Evolutionary conservation across 2,797 vertebrate species (phyloP).

Genomic region (Epinephelus coioides): DNA sequence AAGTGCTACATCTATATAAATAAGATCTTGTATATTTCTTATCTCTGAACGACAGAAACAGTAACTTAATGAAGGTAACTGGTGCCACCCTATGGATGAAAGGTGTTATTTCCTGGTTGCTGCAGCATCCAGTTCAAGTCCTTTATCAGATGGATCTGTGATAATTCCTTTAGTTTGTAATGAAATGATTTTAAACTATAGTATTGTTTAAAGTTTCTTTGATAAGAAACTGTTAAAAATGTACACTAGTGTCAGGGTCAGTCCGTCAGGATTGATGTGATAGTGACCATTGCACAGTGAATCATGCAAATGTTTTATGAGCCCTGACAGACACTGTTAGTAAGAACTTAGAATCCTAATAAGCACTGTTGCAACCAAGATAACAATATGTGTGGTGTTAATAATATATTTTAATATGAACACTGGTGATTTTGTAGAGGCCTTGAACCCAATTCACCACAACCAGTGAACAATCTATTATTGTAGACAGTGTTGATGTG

Average conservation of each 20-base stretch:
- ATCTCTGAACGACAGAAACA: background rate
- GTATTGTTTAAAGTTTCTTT: background rate
- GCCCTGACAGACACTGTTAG: background rate
- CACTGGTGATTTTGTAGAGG: background rate
- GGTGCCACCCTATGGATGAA: conserved; percentile 56
- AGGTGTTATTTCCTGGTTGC: background rate
- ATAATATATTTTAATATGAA: background rate
- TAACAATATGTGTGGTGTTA: background rate
- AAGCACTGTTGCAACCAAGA: background rate
- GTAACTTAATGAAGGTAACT: background rate
- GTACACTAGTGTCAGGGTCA: background rate
- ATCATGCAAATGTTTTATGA: background rate
- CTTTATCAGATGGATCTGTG: background rate
- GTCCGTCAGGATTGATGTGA: background rate
- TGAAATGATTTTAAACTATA: background rate
- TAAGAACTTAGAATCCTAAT: background rate
- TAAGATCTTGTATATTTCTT: too few relatives aligned
- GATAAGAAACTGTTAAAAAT: background rate
- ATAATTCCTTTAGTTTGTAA: background rate
- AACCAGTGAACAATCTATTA: background rate
- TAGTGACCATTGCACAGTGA: background rate
- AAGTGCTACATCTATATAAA: too few relatives aligned
- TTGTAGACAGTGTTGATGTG: background rate
- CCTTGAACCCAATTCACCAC: background rate
- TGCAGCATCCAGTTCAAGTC: background rate